A percentile compares a stretch with the other conserved stretches of the same genome.
Evolutionary conservation across 2,888 invertebrate species (phyloP).

Genomic region (Coenonympha arcania): DNA sequence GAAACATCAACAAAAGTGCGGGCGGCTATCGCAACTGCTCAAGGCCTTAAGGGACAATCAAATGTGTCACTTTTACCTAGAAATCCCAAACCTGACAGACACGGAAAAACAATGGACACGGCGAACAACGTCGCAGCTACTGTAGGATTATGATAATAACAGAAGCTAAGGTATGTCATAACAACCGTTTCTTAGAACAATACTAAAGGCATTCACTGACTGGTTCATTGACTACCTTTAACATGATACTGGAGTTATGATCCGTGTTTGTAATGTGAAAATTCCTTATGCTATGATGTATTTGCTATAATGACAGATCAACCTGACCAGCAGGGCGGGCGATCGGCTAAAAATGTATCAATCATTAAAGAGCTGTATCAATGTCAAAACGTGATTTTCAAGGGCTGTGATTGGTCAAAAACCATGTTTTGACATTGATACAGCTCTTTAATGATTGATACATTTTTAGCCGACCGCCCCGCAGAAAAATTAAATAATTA

Average conservation of each 20-base stretch:
- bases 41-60: constrained; percentile 7
- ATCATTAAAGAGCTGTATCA: too few relatives aligned
- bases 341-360: too few relatives aligned
- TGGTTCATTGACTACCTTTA: background rate
- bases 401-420: too few relatives aligned
- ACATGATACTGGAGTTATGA: too few relatives aligned
- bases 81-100: constrained; percentile 6
- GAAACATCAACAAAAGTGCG: background rate
- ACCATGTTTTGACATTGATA: too few relatives aligned
- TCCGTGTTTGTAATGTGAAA: background rate
- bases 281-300: background rate
- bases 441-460: too few relatives aligned
- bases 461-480: too few relatives aligned
- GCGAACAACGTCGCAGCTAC: background rate
- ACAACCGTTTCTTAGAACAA: background rate
- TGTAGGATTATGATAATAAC: constrained; percentile 34
- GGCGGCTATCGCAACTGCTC: too few relatives aligned
- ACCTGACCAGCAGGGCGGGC: too few relatives aligned
- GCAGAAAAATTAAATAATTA: too few relatives aligned
- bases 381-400: too few relatives aligned
- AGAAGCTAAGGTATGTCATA: background rate
- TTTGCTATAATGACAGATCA: too few relatives aligned
- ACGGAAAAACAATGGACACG: constrained; percentile 18
- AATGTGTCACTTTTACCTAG: constrained; percentile 16
- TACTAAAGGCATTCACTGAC: background rate